These are phyloP conservation scores for Mirounga angustirostris DNA, from an alignment of 2,113 vertebrate genomes.

Conservation along the genomic window DNA sequence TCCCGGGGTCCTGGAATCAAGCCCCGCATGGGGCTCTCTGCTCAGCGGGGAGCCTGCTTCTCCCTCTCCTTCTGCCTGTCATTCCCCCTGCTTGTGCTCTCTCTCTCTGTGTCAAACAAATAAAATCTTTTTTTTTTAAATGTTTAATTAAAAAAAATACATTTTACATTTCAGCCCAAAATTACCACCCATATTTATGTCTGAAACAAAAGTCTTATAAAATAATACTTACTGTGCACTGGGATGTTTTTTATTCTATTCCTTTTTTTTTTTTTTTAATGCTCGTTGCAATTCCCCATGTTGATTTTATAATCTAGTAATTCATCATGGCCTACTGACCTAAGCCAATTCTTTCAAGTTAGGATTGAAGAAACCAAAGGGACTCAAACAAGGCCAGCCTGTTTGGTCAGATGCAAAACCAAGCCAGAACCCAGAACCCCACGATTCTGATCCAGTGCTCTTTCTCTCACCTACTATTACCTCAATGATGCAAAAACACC, in stretches of 20 bases:
- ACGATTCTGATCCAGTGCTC: too few relatives aligned
- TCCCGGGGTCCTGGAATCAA: too few relatives aligned
- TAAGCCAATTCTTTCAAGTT: background rate
- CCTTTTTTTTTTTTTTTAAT: background rate
- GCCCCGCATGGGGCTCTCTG: too few relatives aligned
- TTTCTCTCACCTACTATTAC: background rate
- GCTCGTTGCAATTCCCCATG: background rate
- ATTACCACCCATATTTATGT: background rate
- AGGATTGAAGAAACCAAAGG: background rate
- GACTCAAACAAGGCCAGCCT: background rate
- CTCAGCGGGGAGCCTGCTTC: too few relatives aligned
- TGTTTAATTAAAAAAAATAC: background rate
- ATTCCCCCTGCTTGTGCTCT: too few relatives aligned
- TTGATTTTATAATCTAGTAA: background rate
- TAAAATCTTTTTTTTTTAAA: too few relatives aligned
- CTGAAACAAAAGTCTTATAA: background rate
- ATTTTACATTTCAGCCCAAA: background rate
- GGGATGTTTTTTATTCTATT: background rate
- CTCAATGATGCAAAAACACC: background rate
- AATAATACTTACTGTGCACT: background rate
- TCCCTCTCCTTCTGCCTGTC: too few relatives aligned
- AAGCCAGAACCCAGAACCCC: background rate
- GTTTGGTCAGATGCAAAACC: background rate
- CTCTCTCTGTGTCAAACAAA: too few relatives aligned
- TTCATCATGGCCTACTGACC: background rate